These are phyloP conservation scores for Temnothorax nylanderi DNA, from an alignment of 1,140 invertebrate genomes.

Conservation along the genomic window DNA sequence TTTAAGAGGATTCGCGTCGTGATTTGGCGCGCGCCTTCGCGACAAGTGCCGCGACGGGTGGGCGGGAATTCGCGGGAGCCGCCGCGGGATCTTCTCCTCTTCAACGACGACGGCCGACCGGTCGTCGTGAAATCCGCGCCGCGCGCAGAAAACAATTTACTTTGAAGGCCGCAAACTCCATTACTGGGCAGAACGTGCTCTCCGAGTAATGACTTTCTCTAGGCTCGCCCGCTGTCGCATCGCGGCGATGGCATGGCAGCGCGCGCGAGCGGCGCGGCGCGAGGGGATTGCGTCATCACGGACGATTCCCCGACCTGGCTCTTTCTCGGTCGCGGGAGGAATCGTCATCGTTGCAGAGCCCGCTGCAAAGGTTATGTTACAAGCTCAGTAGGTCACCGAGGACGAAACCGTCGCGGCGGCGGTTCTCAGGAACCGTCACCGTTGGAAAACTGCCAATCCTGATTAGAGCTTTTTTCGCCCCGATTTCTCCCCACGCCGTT, in stretches of 20 bases:
- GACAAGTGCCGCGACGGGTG: neutral
- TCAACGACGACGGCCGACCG: neutral
- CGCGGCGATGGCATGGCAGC: constrained; percentile 12
- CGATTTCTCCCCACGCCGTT: neutral
- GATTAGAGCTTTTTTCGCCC: neutral
- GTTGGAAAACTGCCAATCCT: neutral
- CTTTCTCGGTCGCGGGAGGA: constrained; percentile 63
- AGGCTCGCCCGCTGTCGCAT: constrained; percentile 70
- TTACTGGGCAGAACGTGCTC: constrained; percentile 82
- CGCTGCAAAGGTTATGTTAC: constrained; percentile 84
- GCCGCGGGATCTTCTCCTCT: neutral
- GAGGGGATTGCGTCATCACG: constrained; percentile 78
- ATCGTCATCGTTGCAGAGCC: constrained; percentile 42
- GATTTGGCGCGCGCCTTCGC: constrained; percentile 3
- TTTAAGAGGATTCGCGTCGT: constrained; percentile 5
- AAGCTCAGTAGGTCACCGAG: constrained; percentile 84
- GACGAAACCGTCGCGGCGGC: constrained; percentile 65
- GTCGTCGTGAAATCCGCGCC: constrained; percentile 36
- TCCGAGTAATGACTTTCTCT: constrained; percentile 85
- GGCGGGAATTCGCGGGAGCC: neutral
- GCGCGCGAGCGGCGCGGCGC: neutral
- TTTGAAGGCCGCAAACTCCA: constrained; percentile 85
- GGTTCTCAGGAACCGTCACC: neutral
- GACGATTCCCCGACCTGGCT: constrained; percentile 79
- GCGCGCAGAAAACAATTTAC: constrained; percentile 84